Evolutionary conservation across 2,113 vertebrate genomes (phyloP), one percentile per base, ranked within the genome.

Genomic region (Myrmophylax atrothorax): DNA sequence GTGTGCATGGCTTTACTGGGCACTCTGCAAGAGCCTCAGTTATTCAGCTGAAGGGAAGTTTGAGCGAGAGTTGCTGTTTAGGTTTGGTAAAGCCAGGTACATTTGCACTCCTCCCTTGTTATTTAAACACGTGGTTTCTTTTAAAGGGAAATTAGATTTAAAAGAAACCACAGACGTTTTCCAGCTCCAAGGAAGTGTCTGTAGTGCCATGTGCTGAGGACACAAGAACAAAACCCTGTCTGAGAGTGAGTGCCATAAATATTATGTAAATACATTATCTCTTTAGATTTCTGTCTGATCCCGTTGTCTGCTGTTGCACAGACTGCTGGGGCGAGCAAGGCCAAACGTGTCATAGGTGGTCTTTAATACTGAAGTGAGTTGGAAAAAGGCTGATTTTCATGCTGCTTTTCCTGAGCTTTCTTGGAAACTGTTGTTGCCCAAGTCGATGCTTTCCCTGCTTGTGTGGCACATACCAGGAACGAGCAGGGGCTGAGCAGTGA

Each of bases 181-280:
- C 67, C 63, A 86, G 75, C 77, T 79, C 29, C 55, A 31, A 79
- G 82, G 82, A 88, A 76, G 63, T 9, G 17, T 90, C 70, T 87
- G 82, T 50, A 79, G 72, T 69, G 78, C 74, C 15, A 29, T 6
- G 1, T 56, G 20, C 82, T 60, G 23, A 85, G 63, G 78, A 73
- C 13, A 9, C 5, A 14, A 46, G 87, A 91, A 64, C 81, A 55
- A 77, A 91, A 38, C 70, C 89, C n/a, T 62, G 42, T 67, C 78
- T 89, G 49, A 50, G 47, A 91, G 49, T 4, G 62, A 87, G 81
- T 55, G 93, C 78, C 90, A 88, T 94, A 85, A 96, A 95, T 96
- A 87, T 90, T n/a, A 38, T 74, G 79, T 88, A 91, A 93, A 90
- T 93, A 73, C 70, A 58, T 96, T 88, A 89, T 95, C 92, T 97